These are phyloP conservation scores for Chironomus riparius DNA, from an alignment of 2,888 invertebrate species.

Conservation along the genomic window DNA sequence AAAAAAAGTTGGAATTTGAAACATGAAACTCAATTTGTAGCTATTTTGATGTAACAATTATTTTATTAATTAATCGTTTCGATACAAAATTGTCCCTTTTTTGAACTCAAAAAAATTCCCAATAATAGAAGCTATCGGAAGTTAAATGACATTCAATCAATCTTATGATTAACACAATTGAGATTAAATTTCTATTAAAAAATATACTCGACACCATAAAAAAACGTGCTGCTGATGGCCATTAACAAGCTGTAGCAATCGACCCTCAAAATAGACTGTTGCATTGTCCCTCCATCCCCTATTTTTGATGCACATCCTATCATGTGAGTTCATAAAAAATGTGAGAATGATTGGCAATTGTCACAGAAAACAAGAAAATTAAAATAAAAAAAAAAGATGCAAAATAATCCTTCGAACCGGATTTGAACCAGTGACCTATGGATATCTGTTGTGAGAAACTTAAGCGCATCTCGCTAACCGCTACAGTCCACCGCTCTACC, in stretches of 20 bases:
- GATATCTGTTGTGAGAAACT: no score
- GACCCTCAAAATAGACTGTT: not conserved
- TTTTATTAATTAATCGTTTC: not conserved
- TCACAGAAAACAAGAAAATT: no score
- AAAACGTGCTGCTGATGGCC: conserved; percentile 17
- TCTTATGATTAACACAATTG: conserved; percentile 17
- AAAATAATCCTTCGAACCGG: no score
- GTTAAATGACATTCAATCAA: conserved; percentile 19
- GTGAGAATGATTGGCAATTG: no score
- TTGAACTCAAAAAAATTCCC: not conserved
- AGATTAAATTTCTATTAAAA: conserved; percentile 10
- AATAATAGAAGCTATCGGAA: not conserved
- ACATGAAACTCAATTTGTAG: not conserved
- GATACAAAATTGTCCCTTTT: not conserved
- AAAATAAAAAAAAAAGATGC: no score
- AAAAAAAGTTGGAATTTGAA: not conserved
- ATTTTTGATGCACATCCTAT: not conserved
- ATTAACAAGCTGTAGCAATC: conserved; percentile 18
- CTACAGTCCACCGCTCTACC: conserved; percentile 38
- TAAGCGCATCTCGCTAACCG: no score
- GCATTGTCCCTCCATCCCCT: not conserved
- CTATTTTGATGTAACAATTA: not conserved
- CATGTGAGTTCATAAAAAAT: no score
- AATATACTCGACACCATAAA: not conserved
- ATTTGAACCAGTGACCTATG: no score